A percentile compares a stretch with the other conserved stretches of the same genome.
Conservation (phyloP, 2,797 vertebrate genomes). For the Salmo trutta region DNA sequence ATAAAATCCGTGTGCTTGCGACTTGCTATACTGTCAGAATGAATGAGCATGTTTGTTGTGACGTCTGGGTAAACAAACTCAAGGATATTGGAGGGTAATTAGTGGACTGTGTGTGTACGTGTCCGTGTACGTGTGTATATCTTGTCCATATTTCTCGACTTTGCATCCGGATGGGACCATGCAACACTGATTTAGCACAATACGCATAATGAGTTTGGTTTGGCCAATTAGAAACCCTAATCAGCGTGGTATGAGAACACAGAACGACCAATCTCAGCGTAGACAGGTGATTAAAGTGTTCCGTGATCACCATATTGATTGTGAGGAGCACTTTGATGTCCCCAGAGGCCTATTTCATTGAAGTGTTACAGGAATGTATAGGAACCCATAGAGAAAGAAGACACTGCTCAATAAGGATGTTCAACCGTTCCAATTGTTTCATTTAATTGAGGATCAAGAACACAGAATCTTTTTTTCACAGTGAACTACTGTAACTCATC, state of each 20-base stretch:
- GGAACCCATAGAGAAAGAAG: not conserved
- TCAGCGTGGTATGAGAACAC: not conserved
- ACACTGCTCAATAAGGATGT: not conserved
- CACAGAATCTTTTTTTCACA: too few species aligned
- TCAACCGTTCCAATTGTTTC: not conserved
- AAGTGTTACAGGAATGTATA: not conserved
- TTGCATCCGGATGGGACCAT: not conserved
- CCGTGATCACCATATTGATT: not conserved
- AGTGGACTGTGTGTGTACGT: not conserved
- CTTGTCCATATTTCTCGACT: not conserved
- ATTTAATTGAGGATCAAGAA: not conserved
- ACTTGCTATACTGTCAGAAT: not conserved
- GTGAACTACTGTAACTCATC: too few species aligned
- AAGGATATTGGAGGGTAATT: not conserved
- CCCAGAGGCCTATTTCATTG: not conserved
- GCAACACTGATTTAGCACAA: not conserved
- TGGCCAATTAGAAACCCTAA: not conserved
- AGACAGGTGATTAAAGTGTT: conserved; percentile 2
- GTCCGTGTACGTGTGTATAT: not conserved
- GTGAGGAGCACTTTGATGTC: not conserved
- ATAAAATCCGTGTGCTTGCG: not conserved
- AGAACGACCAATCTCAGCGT: not conserved
- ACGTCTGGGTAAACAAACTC: not conserved
- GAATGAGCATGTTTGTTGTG: conserved; percentile 8
- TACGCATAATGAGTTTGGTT: not conserved